Conservation (phyloP, 2,797 vertebrate species). For the Epinephelus malabaricus region DNA sequence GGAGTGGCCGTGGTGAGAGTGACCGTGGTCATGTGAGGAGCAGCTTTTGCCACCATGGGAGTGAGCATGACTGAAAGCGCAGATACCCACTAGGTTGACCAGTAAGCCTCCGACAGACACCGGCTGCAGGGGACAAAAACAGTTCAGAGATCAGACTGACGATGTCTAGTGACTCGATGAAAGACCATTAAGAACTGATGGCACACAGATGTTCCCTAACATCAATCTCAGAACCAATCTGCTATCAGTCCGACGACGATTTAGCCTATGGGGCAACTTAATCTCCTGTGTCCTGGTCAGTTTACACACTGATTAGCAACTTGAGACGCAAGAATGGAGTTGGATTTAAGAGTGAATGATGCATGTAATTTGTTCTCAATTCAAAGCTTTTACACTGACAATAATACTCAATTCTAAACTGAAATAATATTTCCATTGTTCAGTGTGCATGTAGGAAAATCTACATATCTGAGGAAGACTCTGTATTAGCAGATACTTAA, state of each 20-base stretch:
- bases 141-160: background rate
- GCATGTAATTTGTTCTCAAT: background rate
- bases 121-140: constrained; percentile 82
- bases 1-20: constrained; percentile 45
- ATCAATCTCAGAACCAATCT: too few relatives aligned
- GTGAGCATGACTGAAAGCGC: constrained; percentile 96
- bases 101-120: constrained; percentile 96
- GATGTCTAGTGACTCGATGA: background rate
- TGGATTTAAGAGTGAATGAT: too few relatives aligned
- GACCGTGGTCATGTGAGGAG: background rate
- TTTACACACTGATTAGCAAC: too few relatives aligned
- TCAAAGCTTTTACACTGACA: background rate
- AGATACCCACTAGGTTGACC: constrained; percentile 98
- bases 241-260: too few relatives aligned
- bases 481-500: background rate
- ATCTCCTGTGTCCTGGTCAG: too few relatives aligned
- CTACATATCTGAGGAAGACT: background rate
- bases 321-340: too few relatives aligned
- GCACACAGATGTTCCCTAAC: background rate
- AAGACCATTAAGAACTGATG: background rate
- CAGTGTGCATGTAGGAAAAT: background rate
- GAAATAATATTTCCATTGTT: background rate
- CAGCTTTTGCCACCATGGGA: constrained; percentile 2
- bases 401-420: background rate
- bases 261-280: too few relatives aligned